These are phyloP conservation scores for Zygogramma bicolorata DNA, from an alignment of 2,888 invertebrate species.

Conservation along the genomic window DNA sequence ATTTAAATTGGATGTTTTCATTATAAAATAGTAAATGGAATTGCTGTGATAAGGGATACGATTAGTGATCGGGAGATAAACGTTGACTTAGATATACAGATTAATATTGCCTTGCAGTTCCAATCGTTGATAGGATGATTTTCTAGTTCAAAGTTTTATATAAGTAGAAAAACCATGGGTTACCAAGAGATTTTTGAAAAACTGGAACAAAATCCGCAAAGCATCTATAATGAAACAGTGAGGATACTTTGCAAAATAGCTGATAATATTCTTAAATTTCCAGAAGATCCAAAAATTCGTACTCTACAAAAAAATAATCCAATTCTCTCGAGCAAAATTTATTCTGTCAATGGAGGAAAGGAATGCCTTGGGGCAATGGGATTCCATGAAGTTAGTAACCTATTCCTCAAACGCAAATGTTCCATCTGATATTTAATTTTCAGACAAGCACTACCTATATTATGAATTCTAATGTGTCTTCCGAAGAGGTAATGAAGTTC, in stretches of 20 bases:
- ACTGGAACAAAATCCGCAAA: conserved; percentile 39
- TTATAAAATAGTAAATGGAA: too few species aligned
- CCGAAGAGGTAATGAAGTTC: conserved; percentile 39
- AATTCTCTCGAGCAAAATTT: conserved; percentile 54
- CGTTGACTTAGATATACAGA: too few species aligned
- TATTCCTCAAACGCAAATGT: background rate
- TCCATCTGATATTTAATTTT: conserved; percentile 21
- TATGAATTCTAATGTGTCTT: conserved; percentile 37
- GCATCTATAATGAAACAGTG: conserved; percentile 43
- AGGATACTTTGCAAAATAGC: conserved; percentile 57
- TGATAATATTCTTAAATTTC: conserved; percentile 58
- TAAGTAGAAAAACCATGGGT: too few species aligned
- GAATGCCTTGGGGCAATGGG: conserved; percentile 60
- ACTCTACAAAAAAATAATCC: conserved; percentile 57
- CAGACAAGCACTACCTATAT: conserved; percentile 46
- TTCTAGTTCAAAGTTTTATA: too few species aligned
- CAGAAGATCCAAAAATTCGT: conserved; percentile 55
- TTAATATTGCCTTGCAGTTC: too few species aligned
- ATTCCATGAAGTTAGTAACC: conserved; percentile 57
- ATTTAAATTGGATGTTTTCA: too few species aligned
- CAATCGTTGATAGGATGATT: too few species aligned
- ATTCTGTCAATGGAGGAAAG: conserved; percentile 53
- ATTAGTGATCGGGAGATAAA: too few species aligned
- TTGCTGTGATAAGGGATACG: too few species aligned
- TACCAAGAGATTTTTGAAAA: conserved; percentile 37